Evolutionary conservation across 2,888 invertebrate species (phyloP).

Genomic region (Tipula unca): DNA sequence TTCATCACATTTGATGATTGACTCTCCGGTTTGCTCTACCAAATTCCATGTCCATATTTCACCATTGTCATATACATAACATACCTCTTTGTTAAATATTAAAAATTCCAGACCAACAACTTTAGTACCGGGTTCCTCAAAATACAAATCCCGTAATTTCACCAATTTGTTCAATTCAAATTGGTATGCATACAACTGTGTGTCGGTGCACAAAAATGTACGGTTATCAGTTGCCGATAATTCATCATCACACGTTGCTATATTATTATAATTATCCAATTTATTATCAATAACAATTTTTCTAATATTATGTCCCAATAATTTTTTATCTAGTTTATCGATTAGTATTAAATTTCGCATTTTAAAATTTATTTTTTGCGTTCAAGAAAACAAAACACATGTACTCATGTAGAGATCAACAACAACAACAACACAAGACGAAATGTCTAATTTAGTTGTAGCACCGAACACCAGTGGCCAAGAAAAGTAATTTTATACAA

Average conservation of each 20-base stretch:
- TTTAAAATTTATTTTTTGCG: background rate
- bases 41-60: constrained; percentile 34
- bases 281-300: background rate
- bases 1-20: constrained; percentile 37
- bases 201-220: constrained; percentile 8
- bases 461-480: background rate
- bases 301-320: background rate
- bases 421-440: background rate
- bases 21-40: constrained; percentile 27
- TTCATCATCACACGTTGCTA: background rate
- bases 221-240: background rate
- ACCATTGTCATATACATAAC: constrained; percentile 34
- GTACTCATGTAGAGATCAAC: background rate
- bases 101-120: constrained; percentile 21
- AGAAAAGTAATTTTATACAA: background rate
- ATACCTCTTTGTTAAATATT: constrained; percentile 32
- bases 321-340: background rate
- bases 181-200: background rate
- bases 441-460: background rate
- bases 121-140: background rate
- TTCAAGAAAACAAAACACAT: background rate
- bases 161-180: constrained; percentile 1
- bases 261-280: background rate
- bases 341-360: constrained; percentile 15
- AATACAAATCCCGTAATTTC: background rate